Conservation (phyloP, 1,140 invertebrate species). For the Panagrolaimus sp. region DNA sequence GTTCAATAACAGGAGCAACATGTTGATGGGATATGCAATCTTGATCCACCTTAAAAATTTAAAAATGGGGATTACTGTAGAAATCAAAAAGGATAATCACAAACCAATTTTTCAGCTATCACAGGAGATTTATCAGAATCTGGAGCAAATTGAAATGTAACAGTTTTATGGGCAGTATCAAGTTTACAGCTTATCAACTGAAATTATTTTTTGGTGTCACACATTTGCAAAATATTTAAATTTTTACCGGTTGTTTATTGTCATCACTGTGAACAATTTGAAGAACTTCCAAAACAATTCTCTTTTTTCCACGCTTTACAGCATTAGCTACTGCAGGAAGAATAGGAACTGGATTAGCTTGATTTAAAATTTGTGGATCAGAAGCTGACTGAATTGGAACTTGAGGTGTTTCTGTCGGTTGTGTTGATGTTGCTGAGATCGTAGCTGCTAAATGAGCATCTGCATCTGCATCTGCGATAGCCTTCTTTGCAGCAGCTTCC, state of each 20-base stretch:
- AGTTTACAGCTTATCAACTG: slow-evolving; percentile 53
- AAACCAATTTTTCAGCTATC: slow-evolving; percentile 47
- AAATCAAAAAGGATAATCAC: too few species aligned
- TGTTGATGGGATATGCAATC: slow-evolving; percentile 44
- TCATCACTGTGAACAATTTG: slow-evolving; percentile 38
- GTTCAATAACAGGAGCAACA: slow-evolving; percentile 42
- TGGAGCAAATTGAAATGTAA: slow-evolving; percentile 54
- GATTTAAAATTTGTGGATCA: too few species aligned
- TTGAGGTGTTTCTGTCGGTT: not conserved
- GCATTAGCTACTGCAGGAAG: slow-evolving; percentile 1
- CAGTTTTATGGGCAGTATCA: slow-evolving; percentile 55
- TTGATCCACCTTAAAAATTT: slow-evolving; percentile 27
- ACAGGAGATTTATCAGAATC: slow-evolving; percentile 46
- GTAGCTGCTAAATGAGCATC: slow-evolving; percentile 7
- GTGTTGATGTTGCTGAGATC: not conserved
- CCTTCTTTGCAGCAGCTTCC: too few species aligned
- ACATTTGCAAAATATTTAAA: not conserved
- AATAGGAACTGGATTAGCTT: slow-evolving; percentile 13
- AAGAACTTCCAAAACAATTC: slow-evolving; percentile 49
- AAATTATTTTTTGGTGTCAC: slow-evolving; percentile 16
- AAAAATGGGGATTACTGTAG: too few species aligned
- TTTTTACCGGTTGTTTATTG: slow-evolving; percentile 40
- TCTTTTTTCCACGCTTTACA: slow-evolving; percentile 39
- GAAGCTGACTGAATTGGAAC: too few species aligned
- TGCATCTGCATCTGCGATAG: too few species aligned